Evolutionary conservation across 2,113 vertebrate species (phyloP).

Genomic region (Sapayoa aenigma): DNA sequence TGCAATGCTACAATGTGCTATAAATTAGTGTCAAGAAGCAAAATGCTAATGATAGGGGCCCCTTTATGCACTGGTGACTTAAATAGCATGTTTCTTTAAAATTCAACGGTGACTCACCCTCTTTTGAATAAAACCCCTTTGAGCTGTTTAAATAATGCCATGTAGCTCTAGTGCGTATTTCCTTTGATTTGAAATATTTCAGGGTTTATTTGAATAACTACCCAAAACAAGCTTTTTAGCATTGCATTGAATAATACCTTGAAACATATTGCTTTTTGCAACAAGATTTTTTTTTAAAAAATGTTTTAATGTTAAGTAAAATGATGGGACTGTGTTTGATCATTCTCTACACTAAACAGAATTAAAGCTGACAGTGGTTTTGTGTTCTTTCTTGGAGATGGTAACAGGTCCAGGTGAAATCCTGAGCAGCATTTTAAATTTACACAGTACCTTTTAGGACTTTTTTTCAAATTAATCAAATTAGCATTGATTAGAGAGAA

Average conservation of each 20-base stretch:
- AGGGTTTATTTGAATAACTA: constrained; percentile 20
- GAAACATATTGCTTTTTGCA: neutral
- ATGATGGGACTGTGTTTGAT: neutral
- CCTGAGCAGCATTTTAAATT: neutral
- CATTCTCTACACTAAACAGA: neutral
- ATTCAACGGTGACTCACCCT: constrained; percentile 68
- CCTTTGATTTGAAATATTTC: constrained; percentile 20
- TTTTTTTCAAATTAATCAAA: neutral
- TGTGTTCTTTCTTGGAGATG: neutral
- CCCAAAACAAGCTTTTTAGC: neutral
- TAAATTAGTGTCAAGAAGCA: constrained; percentile 74
- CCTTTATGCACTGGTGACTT: constrained; percentile 59
- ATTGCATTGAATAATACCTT: neutral
- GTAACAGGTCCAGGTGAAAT: neutral
- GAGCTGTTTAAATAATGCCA: constrained; percentile 61
- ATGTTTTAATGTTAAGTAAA: neutral
- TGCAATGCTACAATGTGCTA: neutral
- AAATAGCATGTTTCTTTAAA: constrained; percentile 72
- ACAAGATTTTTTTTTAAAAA: neutral
- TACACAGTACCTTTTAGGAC: neutral
- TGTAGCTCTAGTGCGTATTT: constrained; percentile 14
- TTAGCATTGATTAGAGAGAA: neutral
- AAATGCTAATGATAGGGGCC: constrained; percentile 72
- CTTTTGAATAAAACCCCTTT: constrained; percentile 57
- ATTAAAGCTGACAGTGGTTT: neutral